Conservation (phyloP, 2,888 invertebrate species). For the Sipha maydis region DNA sequence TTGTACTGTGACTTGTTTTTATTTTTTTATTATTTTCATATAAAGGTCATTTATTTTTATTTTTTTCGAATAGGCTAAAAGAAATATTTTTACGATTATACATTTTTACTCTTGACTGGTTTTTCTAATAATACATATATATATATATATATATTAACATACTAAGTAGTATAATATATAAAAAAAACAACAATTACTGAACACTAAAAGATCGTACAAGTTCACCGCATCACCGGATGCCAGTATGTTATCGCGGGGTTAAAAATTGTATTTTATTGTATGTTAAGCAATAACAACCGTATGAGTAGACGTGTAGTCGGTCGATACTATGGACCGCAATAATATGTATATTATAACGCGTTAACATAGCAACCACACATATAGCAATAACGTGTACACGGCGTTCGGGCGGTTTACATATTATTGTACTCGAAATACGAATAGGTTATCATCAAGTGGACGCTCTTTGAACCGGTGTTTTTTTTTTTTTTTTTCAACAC, state of each 20-base stretch:
- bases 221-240: too few relatives aligned
- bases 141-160: too few relatives aligned
- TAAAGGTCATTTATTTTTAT: slow-evolving; percentile 26
- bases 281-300: neutral
- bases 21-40: neutral
- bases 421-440: neutral
- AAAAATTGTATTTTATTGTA: neutral
- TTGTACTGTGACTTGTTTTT: slow-evolving; percentile 26
- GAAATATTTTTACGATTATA: slow-evolving; percentile 27
- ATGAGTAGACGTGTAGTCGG: too few relatives aligned
- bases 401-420: too few relatives aligned
- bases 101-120: slow-evolving; percentile 12
- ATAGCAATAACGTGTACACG: neutral
- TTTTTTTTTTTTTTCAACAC: neutral
- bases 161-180: too few relatives aligned
- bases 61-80: neutral
- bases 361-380: neutral
- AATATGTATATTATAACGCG: neutral
- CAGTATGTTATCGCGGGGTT: too few relatives aligned
- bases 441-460: slow-evolving; percentile 9
- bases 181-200: neutral
- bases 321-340: neutral
- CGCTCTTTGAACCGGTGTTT: slow-evolving; percentile 8
- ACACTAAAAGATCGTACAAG: slow-evolving; percentile 3
- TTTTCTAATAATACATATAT: neutral